Base-by-base conservation (phyloP, 2,113 vertebrate genomes). In the Microcebus tavaratra region DNA sequence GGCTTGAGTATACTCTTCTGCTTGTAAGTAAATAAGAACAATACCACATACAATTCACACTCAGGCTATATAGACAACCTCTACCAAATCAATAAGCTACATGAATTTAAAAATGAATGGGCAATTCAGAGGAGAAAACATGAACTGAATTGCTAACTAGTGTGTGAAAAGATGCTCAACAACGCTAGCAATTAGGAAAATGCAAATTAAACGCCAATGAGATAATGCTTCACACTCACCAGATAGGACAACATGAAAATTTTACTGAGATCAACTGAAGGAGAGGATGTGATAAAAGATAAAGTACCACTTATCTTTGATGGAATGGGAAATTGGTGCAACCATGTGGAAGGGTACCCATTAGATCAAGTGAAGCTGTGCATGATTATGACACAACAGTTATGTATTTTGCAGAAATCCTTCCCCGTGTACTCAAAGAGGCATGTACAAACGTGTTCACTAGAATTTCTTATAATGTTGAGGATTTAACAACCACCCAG, bases 121-220 rank as follows among this genome's bases (percentile, higher is more conserved):
- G 42, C 27, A 50, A 55, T 95, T 93, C 45, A n/a, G n/a, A 75
- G 79, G 53, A 95, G 75, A 79, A 90, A 93, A 75, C 36, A 13
- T 45, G 50, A 84, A 65, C 5, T 0, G 57, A 80, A 84, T 87
- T 59, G 10, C 63, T 93, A 68, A 89, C 63, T 65, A 90, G 13
- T n/a, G 55, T 42, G 14, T 89, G 75, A 93, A 92, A 91, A 93
- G 23, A 85, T 39, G 45, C 27, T 89, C 31, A 65, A 14, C 7
- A 36, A 21, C 9, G 39, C 13, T 67, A 18, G 63, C 42, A 83
- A 57, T 89, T 48, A 80, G 39, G 65, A 57, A 84, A 94, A 90
- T 48, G 80, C 4, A 91, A 93, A 87, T 91, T 39, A 80, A 89
- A 53, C 39, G 70, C 57, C 31, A 80, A 61, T 15, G 57, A 48